Evolutionary conservation across 2,113 vertebrate genomes (phyloP).

Genomic region (Gulo gulo): DNA sequence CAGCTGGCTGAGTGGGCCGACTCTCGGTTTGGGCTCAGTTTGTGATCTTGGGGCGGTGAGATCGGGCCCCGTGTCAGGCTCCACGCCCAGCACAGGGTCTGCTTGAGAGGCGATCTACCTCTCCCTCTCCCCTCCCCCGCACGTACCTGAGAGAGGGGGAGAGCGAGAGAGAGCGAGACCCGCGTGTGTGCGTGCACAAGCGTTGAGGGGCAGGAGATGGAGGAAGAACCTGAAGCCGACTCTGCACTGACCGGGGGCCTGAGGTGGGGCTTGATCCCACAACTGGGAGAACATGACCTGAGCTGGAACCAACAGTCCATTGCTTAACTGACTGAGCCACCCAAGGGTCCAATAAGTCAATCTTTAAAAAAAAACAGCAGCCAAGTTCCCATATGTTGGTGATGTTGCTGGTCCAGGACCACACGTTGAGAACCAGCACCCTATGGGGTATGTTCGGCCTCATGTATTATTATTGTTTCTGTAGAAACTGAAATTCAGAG

Average conservation of each 20-base stretch:
- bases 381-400: neutral
- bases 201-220: no score
- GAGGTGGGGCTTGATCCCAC: neutral
- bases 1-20: neutral
- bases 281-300: neutral
- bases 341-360: neutral
- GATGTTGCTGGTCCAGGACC: neutral
- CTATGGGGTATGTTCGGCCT: neutral
- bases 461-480: neutral
- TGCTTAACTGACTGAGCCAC: neutral
- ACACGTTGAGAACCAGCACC: neutral
- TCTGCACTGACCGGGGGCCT: neutral
- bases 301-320: neutral
- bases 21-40: neutral
- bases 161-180: neutral
- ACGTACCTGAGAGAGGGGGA: neutral
- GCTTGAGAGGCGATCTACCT: neutral
- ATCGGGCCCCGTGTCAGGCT: neutral
- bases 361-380: neutral
- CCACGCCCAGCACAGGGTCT: neutral
- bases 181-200: neutral
- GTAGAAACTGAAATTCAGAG: neutral
- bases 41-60: neutral
- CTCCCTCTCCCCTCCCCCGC: neutral
- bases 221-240: neutral